Base-by-base conservation (phyloP, 2,888 invertebrate genomes). In the Apamea epomidion region DNA sequence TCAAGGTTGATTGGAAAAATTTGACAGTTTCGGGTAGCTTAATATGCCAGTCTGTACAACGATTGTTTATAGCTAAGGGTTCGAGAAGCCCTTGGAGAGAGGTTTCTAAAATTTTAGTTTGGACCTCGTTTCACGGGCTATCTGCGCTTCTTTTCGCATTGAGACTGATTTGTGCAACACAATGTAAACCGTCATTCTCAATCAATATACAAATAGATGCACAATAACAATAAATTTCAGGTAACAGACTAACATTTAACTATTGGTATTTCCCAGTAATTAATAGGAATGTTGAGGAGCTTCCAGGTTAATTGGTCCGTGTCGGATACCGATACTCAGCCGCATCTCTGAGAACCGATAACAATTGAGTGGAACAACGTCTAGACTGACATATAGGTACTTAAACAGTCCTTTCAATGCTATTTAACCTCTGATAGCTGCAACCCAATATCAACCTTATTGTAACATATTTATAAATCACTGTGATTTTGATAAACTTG, bases 261-360 rank as follows among this genome's bases (percentile, higher is more conserved):
- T 48, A 48, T 32, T 6, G 8, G 0, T 25, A 74, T 45, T 32
- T 54, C 5, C 8, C 18, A 45, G 4, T n/a, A 32, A 54, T 21
- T 64, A 45, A 64, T 8, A 48, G 45, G 32, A n/a, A 32, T 54
- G 3, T 83, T 64, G 75, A 74, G 7, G 21, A 29, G 64, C 21
- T 64, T 64, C 14, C 0, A 21, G 65, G 25, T 65, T 82, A 14
- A 74, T 64, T 29, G 45, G 54, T 74, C n/a, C 21, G 21, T 45
- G 25, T 81, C 29, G 51, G 32, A 73, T 72, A 45, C 1, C 54
- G 62, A 64, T 45, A 69, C 25, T 18, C 29, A n/a, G n/a, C 16
- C 16, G 21, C 37, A 78, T 37, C n/a, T 74, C 51, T 32, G 62
- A 4, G 74, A 74, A 37, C 18, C 6, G 21, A 82, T 42, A 75